Base-by-base conservation (phyloP, 23 tunicate species). In the Diplosoma virens region DNA sequence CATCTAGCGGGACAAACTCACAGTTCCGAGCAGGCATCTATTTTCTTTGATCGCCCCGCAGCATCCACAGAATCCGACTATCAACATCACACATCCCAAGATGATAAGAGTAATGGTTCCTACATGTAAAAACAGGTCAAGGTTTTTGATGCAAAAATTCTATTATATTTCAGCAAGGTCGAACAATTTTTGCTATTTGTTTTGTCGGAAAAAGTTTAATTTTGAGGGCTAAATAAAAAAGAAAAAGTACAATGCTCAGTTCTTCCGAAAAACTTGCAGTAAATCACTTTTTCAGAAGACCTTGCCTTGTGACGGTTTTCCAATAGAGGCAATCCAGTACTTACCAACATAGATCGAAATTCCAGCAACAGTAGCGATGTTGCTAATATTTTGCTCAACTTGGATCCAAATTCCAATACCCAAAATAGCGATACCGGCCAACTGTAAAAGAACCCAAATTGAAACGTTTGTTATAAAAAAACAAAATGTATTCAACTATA, bases 1-100 rank as follows among this genome's bases (percentile, higher is more conserved):
- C 64, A 56, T 56, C 64, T 56, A 56, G 5, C 64, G 20, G 6
- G 52, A 20, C 35, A 28, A 68, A 34, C 77, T 75, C 71, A 89
- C 96, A 84, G 71, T 61, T 34, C 96, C 96, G 36, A 89, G 81
- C 2, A 89, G 73, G 26, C 96, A 77, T 53, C 67, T 71, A 79
- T 72, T 77, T 82, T 89, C 96, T 36, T 89, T 89, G 67, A 76
- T 77, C 1, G 96, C 96, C 48, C 96, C 96, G 46, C 96, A 89
- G 69, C 96, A 89, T 0, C 96, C 96, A 50, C 72, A 82, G 63
- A 89, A 89, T 2, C 86, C 96, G 29, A 89, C 61, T 25, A 89
- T 0, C 6, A 82, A 82, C 75, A 86, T 86, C 32, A 77, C 33
- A 34, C 79, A 55, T 29, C 96, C 96, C 31, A 86, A 86, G 1